Evolutionary conservation across 2,888 invertebrate genomes (phyloP).

Genomic region (Cantharis lateralis): DNA sequence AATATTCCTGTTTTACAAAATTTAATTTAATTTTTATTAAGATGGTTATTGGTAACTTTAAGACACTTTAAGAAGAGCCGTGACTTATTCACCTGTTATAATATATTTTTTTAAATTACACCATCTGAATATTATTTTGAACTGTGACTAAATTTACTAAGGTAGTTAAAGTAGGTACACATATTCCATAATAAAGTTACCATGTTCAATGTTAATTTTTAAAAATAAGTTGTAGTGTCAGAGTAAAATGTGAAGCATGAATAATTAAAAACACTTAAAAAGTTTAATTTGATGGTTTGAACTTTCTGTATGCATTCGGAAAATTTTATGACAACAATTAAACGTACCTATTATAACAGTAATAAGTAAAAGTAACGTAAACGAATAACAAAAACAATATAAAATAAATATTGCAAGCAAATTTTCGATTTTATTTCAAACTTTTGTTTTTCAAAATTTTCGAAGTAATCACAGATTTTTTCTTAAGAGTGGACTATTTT

Average conservation of each 20-base stretch:
- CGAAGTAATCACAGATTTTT: no score
- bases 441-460: no score
- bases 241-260: not conserved
- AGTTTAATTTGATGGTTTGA: not conserved
- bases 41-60: not conserved
- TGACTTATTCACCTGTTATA: not conserved
- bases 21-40: not conserved
- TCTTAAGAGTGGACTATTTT: no score
- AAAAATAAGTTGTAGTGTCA: not conserved
- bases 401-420: not conserved
- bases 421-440: no score
- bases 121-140: not conserved
- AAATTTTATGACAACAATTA: not conserved
- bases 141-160: not conserved
- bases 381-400: not conserved
- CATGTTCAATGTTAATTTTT: not conserved
- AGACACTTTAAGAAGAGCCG: not conserved
- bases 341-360: not conserved
- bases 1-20: not conserved
- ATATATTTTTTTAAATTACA: not conserved
- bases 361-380: not conserved
- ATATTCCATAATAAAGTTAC: not conserved
- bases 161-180: not conserved
- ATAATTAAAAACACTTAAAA: not conserved
- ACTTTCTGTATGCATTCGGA: not conserved